Base-by-base conservation (phyloP, 2,888 invertebrate genomes). In the Cheiracanthium punctorium region DNA sequence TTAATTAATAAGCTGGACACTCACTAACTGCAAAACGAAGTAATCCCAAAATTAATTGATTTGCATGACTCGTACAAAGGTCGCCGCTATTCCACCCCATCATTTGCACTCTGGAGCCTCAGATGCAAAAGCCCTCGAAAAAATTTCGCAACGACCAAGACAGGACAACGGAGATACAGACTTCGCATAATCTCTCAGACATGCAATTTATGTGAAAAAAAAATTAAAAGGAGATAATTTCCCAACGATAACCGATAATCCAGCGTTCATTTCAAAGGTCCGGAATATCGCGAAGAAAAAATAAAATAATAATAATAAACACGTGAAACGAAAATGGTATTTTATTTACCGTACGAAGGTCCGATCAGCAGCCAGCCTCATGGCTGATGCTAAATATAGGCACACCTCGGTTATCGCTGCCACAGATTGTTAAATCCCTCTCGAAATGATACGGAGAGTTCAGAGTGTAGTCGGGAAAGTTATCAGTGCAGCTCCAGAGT, bases 401-500 rank as follows among this genome's bases (percentile, higher is more conserved):
- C 4, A 58, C 58, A n/a, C n/a, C n/a, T 5, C 24, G 58, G 20
- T 2, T 58, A 58, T 58, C 58, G 20, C 58, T 58, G 20, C 58
- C 58, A 24, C 24, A 58, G 58, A 58, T 58, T 58, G 17, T 24
- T 24, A 20, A 58, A 24, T 8, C 14, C n/a, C 20, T 72, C 30
- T n/a, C 30, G 37, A 37, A 10, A 37, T 10, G 77, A 79, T 79
- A 79, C 28, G 70, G 33, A 64, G 37, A 65, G 80, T 80, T 80
- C 80, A 74, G 41, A 74, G 70, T 67, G 17, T 67, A 79, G 58
- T 58, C 20, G 37, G n/a, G 14, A 12, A 0, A n/a, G 30, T 48
- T 73, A 81, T 75, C 75, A 82, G 75, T 74, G 72, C 37, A 20
- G 48, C 32, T 75, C 33, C 41, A 10, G 33, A 32, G 58, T 70